Conservation (phyloP, 1,140 invertebrate genomes). For the Venturia canescens region DNA sequence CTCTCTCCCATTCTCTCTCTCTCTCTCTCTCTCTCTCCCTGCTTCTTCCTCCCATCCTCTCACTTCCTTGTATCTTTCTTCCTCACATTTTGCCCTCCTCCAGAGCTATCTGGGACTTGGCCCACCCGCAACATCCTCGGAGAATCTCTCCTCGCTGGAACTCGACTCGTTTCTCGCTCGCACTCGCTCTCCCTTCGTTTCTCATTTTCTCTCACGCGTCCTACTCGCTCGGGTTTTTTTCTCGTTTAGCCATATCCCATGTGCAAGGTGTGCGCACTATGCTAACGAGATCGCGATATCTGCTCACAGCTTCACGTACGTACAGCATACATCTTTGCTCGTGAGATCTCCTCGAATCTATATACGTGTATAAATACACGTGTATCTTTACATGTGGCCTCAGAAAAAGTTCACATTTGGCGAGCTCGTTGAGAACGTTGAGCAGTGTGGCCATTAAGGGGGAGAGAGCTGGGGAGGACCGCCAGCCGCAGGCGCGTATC, state of each 20-base stretch:
- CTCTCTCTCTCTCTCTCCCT: not conserved
- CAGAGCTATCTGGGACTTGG: conserved; percentile 1
- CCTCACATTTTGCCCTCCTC: not conserved
- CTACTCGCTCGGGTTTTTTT: conserved; percentile 1
- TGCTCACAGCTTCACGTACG: conserved; percentile 45
- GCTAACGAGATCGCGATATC: conserved; percentile 67
- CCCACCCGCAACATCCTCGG: conserved; percentile 29
- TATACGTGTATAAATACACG: not conserved
- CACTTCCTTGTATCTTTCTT: not conserved
- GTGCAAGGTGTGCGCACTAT: conserved; percentile 48
- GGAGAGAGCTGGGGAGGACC: conserved; percentile 36
- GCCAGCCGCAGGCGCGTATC: conserved; percentile 57
- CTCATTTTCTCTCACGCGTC: not conserved
- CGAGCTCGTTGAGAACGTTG: not conserved
- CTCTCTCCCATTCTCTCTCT: not conserved
- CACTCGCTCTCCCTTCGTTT: not conserved
- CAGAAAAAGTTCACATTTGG: conserved; percentile 39
- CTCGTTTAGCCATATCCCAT: conserved; percentile 8
- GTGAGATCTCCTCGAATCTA: no score
- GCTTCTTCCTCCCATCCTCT: not conserved
- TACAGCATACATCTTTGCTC: no score
- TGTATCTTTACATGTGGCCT: conserved; percentile 1
- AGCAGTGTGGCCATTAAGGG: conserved; percentile 19
- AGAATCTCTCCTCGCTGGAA: conserved; percentile 8
- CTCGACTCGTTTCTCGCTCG: not conserved